Conservation (phyloP, 1,140 invertebrate species). For the Caenorhabditis remanei region DNA sequence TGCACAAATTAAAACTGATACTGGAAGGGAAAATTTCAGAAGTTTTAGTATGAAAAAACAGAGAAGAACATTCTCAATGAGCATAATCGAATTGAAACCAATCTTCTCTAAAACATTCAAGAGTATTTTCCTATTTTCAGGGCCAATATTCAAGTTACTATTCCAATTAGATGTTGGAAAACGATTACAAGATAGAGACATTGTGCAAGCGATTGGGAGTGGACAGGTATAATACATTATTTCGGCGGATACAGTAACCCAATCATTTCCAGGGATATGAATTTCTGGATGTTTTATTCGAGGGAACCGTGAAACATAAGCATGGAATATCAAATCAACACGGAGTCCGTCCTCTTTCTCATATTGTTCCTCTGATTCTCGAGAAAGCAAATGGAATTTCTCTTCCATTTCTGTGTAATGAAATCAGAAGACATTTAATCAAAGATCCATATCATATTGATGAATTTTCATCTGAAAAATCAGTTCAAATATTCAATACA, state of each 20-base stretch:
- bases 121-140: neutral
- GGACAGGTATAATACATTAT: neutral
- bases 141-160: constrained; percentile 17
- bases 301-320: constrained; percentile 22
- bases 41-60: too few species aligned
- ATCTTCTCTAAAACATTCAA: too few species aligned
- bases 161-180: constrained; percentile 13
- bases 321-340: constrained; percentile 21
- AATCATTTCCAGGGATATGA: constrained; percentile 9
- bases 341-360: constrained; percentile 24
- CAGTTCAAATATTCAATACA: neutral
- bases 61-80: too few species aligned
- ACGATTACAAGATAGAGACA: constrained; percentile 14
- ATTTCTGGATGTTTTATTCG: constrained; percentile 44
- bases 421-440: constrained; percentile 13
- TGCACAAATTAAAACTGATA: too few species aligned
- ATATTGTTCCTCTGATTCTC: neutral
- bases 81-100: too few species aligned
- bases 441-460: constrained; percentile 45
- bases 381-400: constrained; percentile 16
- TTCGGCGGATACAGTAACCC: too few species aligned
- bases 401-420: constrained; percentile 40
- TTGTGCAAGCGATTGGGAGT: constrained; percentile 2
- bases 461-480: constrained; percentile 12
- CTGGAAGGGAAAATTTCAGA: neutral